phyloP scores from a whole-genome alignment of 2,797 vertebrate genomes.

The Miichthys miiuy region DNA sequence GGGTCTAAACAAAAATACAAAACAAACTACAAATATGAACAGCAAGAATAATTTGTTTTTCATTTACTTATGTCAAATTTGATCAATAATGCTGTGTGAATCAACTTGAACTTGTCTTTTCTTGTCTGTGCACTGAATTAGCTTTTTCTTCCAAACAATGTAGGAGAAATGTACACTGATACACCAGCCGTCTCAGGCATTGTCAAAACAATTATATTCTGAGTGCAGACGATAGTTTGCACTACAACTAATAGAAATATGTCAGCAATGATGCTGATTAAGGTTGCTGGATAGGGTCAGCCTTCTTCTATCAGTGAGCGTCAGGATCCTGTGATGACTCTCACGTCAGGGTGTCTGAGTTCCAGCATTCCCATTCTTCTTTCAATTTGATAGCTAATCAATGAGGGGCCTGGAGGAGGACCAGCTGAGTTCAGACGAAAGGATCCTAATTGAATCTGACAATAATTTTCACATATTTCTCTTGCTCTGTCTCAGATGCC shows the following conservation, averaged over 20 bases:
- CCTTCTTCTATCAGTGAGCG: constrained; percentile 69
- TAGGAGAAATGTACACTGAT: constrained; percentile 16
- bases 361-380: constrained; percentile 74
- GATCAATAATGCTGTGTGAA: constrained; percentile 28
- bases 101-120: constrained; percentile 24
- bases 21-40: constrained; percentile 23
- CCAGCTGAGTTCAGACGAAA: constrained; percentile 87
- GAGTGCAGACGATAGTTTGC: constrained; percentile 66
- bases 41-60: constrained; percentile 34
- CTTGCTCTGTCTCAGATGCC: constrained; percentile 87
- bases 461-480: constrained; percentile 91
- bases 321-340: constrained; percentile 76
- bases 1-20: constrained; percentile 41
- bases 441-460: constrained; percentile 90
- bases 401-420: constrained; percentile 83
- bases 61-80: constrained; percentile 42
- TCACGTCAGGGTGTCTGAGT: constrained; percentile 78
- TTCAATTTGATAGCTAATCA: constrained; percentile 88
- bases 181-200: constrained; percentile 45
- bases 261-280: constrained; percentile 82
- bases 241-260: constrained; percentile 74
- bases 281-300: constrained; percentile 80
- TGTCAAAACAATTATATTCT: constrained; percentile 77
- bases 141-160: constrained; percentile 24
- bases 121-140: constrained; percentile 9